A percentile compares a stretch with the other conserved stretches of the same genome.
phyloP scores from a whole-genome alignment of 2,888 invertebrate species.

The Andricus curvator region DNA sequence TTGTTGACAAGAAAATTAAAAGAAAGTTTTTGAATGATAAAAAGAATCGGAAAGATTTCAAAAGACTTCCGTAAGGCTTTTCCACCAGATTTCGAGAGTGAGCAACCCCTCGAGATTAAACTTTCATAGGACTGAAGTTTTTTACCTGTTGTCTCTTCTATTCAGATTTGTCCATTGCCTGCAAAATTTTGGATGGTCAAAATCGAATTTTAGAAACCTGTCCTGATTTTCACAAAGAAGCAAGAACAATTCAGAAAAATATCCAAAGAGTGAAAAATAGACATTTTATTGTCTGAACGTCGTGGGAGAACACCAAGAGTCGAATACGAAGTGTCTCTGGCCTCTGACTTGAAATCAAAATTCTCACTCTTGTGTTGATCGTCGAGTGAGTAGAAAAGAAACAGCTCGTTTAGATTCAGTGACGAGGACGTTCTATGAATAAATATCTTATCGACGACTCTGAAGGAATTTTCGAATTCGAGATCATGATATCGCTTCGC shows the following conservation, averaged over 20 bases:
- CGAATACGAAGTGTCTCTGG: background rate
- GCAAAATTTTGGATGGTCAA: no score
- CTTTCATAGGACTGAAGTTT: no score
- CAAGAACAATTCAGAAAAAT: background rate
- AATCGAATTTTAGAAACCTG: no score
- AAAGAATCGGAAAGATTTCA: no score
- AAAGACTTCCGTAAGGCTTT: no score
- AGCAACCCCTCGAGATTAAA: no score
- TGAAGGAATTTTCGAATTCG: background rate
- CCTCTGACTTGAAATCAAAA: background rate
- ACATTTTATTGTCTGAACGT: background rate
- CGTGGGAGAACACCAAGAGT: background rate
- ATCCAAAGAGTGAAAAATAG: background rate
- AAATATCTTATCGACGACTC: background rate
- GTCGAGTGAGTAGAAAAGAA: background rate
- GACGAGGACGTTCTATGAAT: background rate
- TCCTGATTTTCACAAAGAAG: no score
- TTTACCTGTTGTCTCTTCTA: no score
- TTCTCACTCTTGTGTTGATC: background rate
- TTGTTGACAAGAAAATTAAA: background rate
- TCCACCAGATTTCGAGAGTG: no score
- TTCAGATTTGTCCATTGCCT: no score
- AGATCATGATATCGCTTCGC: background rate
- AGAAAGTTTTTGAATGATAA: background rate
- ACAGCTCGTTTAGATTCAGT: background rate